These are phyloP conservation scores for Sebastes fasciatus DNA, from an alignment of 2,113 vertebrate genomes.

Conservation along the genomic window DNA sequence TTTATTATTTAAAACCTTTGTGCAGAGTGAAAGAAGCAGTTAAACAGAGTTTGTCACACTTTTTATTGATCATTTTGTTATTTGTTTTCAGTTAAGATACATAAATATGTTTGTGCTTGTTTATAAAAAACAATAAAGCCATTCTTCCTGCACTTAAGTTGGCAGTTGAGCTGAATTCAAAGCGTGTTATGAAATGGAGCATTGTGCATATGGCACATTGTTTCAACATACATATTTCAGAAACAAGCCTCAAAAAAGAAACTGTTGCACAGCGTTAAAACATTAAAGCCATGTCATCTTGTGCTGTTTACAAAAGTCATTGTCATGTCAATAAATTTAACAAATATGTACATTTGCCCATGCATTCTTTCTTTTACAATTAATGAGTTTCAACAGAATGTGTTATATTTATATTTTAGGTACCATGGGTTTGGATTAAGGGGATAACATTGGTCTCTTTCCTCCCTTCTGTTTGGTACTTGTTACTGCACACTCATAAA, in stretches of 20 bases:
- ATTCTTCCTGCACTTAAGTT: background rate
- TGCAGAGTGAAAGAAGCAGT: background rate
- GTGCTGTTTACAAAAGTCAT: background rate
- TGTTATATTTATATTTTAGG: background rate
- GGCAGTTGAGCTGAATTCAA: background rate
- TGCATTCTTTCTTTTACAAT: background rate
- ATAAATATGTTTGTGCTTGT: background rate
- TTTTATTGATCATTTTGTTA: conserved; percentile 15
- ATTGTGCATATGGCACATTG: background rate
- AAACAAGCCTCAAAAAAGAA: background rate
- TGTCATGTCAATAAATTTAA: background rate
- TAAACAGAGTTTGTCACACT: background rate
- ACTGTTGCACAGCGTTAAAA: background rate
- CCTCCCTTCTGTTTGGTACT: background rate
- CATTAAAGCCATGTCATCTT: background rate
- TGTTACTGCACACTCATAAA: background rate
- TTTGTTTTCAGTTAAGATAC: background rate
- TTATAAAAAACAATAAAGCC: background rate
- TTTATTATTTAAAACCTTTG: background rate
- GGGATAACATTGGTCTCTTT: background rate
- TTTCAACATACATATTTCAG: background rate
- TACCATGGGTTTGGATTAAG: background rate
- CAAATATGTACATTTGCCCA: background rate
- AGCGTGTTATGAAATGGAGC: background rate
- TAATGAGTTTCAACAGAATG: background rate